Evolutionary conservation across 2,797 vertebrate genomes (phyloP).

Genomic region (Diplodus sargus): DNA sequence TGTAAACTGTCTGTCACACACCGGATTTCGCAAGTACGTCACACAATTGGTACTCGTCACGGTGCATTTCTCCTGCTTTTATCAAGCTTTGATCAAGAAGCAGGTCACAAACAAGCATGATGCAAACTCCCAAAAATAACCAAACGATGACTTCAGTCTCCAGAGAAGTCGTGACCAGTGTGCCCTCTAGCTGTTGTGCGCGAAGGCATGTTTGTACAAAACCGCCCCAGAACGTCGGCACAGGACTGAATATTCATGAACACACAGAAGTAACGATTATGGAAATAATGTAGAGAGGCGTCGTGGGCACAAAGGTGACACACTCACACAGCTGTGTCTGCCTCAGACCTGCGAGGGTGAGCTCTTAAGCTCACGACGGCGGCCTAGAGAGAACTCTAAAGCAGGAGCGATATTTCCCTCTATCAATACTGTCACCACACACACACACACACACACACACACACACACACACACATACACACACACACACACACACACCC

Average conservation of each 20-base stretch:
- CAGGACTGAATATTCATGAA: slow-evolving; percentile 61
- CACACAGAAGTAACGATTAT: slow-evolving; percentile 41
- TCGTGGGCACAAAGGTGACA: slow-evolving; percentile 20
- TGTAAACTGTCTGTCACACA: slow-evolving; percentile 12
- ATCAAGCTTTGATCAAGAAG: slow-evolving; percentile 12
- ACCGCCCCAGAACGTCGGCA: slow-evolving; percentile 31
- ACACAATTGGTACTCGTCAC: not conserved
- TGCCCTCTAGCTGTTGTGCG: slow-evolving; percentile 10
- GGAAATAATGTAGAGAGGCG: slow-evolving; percentile 36
- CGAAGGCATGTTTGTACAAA: slow-evolving; percentile 34
- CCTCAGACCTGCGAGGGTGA: slow-evolving; percentile 10
- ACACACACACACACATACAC: slow-evolving; percentile 11
- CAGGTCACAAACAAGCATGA: slow-evolving; percentile 21
- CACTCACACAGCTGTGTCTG: not conserved
- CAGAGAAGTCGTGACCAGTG: slow-evolving; percentile 32
- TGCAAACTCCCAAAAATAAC: slow-evolving; percentile 50
- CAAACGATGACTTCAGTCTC: slow-evolving; percentile 44
- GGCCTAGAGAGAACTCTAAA: not conserved
- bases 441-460: slow-evolving; percentile 19
- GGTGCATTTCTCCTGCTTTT: slow-evolving; percentile 22
- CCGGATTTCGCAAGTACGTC: slow-evolving; percentile 2
- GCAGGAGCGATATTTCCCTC: slow-evolving; percentile 14
- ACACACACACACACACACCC: slow-evolving; percentile 12
- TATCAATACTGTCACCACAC: slow-evolving; percentile 24
- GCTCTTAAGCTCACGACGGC: slow-evolving; percentile 12